Conservation (phyloP, 2,113 vertebrate species). For the Anthoscopus minutus region DNA sequence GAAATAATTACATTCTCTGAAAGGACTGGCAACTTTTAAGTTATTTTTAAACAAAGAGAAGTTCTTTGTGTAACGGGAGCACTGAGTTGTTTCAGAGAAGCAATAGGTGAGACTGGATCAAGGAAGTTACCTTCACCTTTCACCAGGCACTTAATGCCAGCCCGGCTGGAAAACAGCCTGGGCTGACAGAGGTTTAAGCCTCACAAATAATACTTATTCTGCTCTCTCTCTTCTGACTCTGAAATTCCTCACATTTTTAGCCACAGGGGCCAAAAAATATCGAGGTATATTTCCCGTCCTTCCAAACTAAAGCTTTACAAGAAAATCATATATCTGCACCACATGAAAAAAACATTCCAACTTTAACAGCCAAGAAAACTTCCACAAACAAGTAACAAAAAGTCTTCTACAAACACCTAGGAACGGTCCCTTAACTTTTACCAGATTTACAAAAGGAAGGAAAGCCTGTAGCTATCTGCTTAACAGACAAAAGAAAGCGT, state of each 20-base stretch:
- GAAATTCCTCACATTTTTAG: not conserved
- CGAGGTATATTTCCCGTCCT: not conserved
- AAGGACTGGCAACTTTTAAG: constrained; percentile 19
- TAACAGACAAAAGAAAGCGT: not conserved
- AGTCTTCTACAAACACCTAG: not conserved
- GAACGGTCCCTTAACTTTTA: not conserved
- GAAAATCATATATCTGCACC: not conserved
- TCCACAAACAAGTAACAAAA: not conserved
- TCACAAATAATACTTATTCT: not conserved
- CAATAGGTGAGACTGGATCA: not conserved
- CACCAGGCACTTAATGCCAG: not conserved
- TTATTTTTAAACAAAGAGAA: constrained; percentile 45
- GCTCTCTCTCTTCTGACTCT: not conserved
- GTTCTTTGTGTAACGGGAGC: not conserved
- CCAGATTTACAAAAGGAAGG: not conserved
- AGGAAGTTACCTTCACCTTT: not conserved
- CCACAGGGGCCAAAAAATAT: not conserved
- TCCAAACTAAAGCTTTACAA: not conserved
- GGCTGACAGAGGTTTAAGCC: not conserved
- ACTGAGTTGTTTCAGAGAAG: not conserved
- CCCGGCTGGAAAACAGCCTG: not conserved
- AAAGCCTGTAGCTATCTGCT: not conserved
- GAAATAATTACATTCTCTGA: constrained; percentile 28
- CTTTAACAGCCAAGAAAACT: not conserved
- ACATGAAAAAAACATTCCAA: not conserved